Evolutionary conservation across 2,888 invertebrate species (phyloP).

Genomic region (Keiferia lycopersicella): DNA sequence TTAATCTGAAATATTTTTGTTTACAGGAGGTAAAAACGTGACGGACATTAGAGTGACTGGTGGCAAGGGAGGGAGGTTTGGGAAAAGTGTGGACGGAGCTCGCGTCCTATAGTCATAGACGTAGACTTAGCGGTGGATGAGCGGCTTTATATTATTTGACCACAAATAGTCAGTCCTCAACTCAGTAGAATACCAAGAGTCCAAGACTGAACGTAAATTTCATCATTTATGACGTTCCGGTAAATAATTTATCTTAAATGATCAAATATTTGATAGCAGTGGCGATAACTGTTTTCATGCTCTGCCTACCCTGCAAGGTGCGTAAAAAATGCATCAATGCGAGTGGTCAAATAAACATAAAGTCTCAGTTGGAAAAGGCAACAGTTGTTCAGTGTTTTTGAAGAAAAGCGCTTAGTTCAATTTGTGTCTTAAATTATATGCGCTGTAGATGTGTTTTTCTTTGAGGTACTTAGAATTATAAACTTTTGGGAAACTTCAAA

Average conservation of each 20-base stretch:
- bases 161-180: not conserved
- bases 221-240: no score
- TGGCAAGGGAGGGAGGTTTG: constrained; percentile 27
- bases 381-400: constrained; percentile 25
- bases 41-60: constrained; percentile 71
- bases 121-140: constrained; percentile 44
- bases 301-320: no score
- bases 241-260: no score
- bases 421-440: not conserved
- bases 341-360: constrained; percentile 35
- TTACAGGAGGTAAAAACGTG: constrained; percentile 68
- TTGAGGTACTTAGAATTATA: not conserved
- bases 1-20: constrained; percentile 20
- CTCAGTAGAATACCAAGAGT: no score
- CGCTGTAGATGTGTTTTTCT: constrained; percentile 9
- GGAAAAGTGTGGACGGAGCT: constrained; percentile 53
- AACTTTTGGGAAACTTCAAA: not conserved
- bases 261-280: no score
- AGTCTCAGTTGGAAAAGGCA: constrained; percentile 28
- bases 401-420: constrained; percentile 9
- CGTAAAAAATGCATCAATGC: no score
- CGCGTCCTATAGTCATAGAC: constrained; percentile 65
- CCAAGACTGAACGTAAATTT: no score
- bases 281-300: no score
- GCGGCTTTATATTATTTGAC: constrained; percentile 34